These are phyloP conservation scores for Kryphioiulus occultus DNA, from an alignment of 2,888 invertebrate species.

Conservation along the genomic window DNA sequence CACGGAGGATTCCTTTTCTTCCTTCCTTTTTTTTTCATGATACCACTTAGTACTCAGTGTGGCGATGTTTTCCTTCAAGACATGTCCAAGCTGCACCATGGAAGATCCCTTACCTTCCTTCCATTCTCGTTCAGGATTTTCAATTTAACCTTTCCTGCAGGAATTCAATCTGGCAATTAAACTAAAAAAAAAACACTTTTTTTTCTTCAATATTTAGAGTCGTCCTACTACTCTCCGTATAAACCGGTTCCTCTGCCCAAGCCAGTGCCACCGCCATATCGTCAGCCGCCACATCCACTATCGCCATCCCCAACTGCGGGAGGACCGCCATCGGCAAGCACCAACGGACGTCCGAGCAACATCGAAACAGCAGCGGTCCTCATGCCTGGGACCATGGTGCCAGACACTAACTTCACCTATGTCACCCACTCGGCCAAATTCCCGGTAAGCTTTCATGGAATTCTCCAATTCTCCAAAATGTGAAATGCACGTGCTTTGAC, in stretches of 20 bases:
- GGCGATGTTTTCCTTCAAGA: too few species aligned
- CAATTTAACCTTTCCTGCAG: background rate
- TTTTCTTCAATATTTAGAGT: conserved; percentile 24
- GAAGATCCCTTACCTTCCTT: too few species aligned
- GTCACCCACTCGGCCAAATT: conserved; percentile 51
- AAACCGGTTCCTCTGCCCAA: conserved; percentile 51
- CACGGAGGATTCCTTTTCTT: too few species aligned
- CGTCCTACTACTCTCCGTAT: conserved; percentile 47
- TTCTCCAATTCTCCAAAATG: background rate
- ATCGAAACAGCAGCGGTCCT: conserved; percentile 32
- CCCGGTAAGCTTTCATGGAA: background rate
- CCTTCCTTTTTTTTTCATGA: too few species aligned
- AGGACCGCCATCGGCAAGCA: background rate
- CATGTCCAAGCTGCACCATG: too few species aligned
- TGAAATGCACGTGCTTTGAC: background rate
- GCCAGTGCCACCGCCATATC: conserved; percentile 51
- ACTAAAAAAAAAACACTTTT: background rate
- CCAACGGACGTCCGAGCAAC: conserved; percentile 39
- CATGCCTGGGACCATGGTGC: conserved; percentile 45
- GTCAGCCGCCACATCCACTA: conserved; percentile 49
- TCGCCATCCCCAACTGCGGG: background rate
- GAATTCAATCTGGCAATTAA: background rate
- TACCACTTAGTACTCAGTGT: too few species aligned
- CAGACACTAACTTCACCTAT: conserved; percentile 33
- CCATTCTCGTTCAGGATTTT: background rate